phyloP scores from a whole-genome alignment of 53 echinoderm and acorn worm genomes.

The Holothuria scabra region DNA sequence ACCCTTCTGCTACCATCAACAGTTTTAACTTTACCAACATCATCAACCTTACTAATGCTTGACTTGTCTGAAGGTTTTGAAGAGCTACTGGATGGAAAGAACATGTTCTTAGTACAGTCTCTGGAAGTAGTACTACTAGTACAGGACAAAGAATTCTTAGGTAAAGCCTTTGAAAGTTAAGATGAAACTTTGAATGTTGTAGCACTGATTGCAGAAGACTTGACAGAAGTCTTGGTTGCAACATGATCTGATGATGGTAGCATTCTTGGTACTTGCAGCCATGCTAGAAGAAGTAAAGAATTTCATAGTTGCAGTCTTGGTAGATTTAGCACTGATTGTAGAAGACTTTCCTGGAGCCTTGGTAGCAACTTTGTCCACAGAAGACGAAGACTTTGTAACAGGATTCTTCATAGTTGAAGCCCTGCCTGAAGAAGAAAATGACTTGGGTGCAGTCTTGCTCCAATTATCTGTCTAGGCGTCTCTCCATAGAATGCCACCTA shows the following conservation, averaged over 20 bases:
- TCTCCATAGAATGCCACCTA: conserved; percentile 52
- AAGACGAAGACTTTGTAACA: no score
- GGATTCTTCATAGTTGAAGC: no score
- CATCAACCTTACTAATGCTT: conserved; percentile 50
- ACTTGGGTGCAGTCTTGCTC: conserved; percentile 60
- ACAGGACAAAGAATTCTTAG: conserved; percentile 4
- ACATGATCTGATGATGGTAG: no score
- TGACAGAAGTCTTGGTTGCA: conserved; percentile 9
- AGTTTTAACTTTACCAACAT: conserved; percentile 52
- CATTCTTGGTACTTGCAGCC: no score
- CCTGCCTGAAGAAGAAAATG: conserved; percentile 48
- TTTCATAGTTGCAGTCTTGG: no score
- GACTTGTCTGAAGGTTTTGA: conserved; percentile 43
- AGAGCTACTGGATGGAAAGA: conserved; percentile 27
- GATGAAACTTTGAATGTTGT: background rate
- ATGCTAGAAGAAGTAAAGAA: background rate
- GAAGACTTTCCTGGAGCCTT: no score
- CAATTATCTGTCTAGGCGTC: conserved; percentile 57
- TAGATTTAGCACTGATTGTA: no score
- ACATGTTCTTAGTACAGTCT: background rate
- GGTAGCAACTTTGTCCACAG: no score
- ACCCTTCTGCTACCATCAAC: conserved; percentile 44
- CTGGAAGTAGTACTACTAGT: conserved; percentile 13
- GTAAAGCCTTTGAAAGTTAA: conserved; percentile 29
- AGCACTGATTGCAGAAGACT: conserved; percentile 40